Evolutionary conservation across 1,140 invertebrate genomes (phyloP).

Genomic region (Eubasilissa regina): DNA sequence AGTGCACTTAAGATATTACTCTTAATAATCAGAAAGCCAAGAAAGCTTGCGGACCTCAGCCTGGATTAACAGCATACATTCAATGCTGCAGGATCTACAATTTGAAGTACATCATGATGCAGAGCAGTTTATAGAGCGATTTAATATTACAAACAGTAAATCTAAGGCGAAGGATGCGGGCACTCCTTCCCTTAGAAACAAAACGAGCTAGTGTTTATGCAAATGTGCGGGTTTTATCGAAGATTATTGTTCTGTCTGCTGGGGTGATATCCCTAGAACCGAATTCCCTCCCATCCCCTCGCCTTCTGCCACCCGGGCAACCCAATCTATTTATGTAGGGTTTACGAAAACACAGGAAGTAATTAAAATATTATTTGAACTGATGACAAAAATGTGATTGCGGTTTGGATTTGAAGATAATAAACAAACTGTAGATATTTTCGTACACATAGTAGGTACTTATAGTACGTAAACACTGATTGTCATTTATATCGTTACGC

Average conservation of each 20-base stretch:
- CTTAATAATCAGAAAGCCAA: constrained; percentile 13
- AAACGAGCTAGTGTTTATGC: constrained; percentile 64
- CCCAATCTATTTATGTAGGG: constrained; percentile 6
- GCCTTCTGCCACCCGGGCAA: constrained; percentile 23
- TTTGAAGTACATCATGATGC: constrained; percentile 13
- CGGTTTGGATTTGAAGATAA: no score
- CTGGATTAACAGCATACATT: constrained; percentile 25
- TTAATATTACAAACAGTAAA: constrained; percentile 54
- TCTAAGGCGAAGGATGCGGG: constrained; percentile 53
- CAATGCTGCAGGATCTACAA: constrained; percentile 1
- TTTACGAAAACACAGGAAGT: constrained; percentile 4
- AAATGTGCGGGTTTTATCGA: constrained; percentile 75
- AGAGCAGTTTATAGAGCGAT: constrained; percentile 7
- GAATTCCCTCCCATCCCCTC: constrained; percentile 35
- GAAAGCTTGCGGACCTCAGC: constrained; percentile 4
- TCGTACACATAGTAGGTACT: no score
- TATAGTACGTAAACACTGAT: no score
- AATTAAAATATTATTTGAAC: constrained; percentile 8
- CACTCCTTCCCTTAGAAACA: constrained; percentile 29
- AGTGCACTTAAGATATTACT: background rate
- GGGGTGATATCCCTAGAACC: constrained; percentile 50
- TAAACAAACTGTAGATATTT: no score
- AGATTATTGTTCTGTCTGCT: constrained; percentile 70
- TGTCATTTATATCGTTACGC: no score
- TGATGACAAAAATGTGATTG: no score